These are phyloP conservation scores for Gymnopithys bicolor DNA, from an alignment of 2,797 vertebrate genomes.

Conservation along the genomic window DNA sequence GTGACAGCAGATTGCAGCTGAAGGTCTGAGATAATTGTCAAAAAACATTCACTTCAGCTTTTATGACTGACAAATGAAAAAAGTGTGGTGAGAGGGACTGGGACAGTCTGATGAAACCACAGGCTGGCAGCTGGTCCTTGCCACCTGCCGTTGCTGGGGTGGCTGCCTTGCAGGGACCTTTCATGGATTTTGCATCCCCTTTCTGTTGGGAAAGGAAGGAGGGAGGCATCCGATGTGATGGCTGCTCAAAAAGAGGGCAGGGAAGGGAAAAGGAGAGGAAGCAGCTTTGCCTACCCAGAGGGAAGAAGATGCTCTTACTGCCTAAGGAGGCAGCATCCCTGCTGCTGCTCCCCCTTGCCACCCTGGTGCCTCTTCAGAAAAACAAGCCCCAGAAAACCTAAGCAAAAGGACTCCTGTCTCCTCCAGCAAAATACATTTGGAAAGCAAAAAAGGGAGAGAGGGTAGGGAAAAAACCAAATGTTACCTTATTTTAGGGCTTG, in stretches of 20 bases:
- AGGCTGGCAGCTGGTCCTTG: neutral
- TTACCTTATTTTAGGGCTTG: conserved; percentile 9
- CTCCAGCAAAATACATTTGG: neutral
- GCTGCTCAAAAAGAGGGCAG: neutral
- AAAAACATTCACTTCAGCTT: neutral
- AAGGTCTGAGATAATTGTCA: neutral
- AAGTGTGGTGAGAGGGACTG: rapidly evolving
- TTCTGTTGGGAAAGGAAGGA: neutral
- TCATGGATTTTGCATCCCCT: neutral
- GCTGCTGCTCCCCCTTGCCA: neutral
- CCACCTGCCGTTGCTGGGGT: neutral
- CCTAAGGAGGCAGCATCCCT: rapidly evolving
- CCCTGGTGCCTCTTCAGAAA: neutral
- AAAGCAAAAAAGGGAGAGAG: neutral
- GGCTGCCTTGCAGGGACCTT: neutral
- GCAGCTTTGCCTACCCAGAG: neutral
- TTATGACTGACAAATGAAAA: neutral
- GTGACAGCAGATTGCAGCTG: rapidly evolving
- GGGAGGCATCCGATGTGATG: neutral
- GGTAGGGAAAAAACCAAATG: neutral
- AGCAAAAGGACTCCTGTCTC: conserved; percentile 34
- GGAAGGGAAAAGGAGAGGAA: neutral
- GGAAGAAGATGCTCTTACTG: neutral
- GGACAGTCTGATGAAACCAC: neutral
- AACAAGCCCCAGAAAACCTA: conserved; percentile 29